Conservation (phyloP, 1,140 invertebrate genomes). For the Orchestia grillus region DNA sequence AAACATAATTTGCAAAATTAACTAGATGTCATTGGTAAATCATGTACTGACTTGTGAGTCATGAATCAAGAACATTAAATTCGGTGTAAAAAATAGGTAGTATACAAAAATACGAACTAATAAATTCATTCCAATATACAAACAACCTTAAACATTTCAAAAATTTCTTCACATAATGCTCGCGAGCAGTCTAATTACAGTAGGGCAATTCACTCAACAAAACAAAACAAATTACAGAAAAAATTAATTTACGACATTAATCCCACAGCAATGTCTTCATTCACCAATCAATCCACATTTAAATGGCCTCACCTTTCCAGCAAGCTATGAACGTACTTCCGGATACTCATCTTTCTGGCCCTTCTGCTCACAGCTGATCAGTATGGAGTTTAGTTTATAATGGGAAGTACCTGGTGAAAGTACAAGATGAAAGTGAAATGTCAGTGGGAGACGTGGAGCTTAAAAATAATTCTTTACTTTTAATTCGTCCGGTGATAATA, state of each 20-base stretch:
- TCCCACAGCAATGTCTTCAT: not conserved
- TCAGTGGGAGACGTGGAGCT: not conserved
- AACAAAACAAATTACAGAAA: not conserved
- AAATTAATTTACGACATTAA: not conserved
- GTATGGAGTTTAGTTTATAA: not conserved
- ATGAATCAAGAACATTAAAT: too few species aligned
- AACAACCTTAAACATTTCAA: not conserved
- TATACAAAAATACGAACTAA: too few species aligned
- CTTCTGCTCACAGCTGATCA: not conserved
- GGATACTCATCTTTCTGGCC: not conserved
- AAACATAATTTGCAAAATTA: too few species aligned
- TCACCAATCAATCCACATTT: not conserved
- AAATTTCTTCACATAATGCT: not conserved
- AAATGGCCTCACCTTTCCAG: not conserved
- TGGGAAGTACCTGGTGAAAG: not conserved
- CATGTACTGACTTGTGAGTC: too few species aligned
- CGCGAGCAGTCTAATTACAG: not conserved
- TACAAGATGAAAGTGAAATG: not conserved
- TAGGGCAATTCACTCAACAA: not conserved
- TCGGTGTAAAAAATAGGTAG: too few species aligned
- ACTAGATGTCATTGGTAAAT: too few species aligned
- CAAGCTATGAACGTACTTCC: constrained; percentile 18
- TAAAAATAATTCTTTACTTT: too few species aligned
- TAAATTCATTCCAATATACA: too few species aligned
- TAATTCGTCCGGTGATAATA: too few species aligned